Base-by-base conservation (phyloP, 2,113 vertebrate genomes). In the Mugil cephalus region DNA sequence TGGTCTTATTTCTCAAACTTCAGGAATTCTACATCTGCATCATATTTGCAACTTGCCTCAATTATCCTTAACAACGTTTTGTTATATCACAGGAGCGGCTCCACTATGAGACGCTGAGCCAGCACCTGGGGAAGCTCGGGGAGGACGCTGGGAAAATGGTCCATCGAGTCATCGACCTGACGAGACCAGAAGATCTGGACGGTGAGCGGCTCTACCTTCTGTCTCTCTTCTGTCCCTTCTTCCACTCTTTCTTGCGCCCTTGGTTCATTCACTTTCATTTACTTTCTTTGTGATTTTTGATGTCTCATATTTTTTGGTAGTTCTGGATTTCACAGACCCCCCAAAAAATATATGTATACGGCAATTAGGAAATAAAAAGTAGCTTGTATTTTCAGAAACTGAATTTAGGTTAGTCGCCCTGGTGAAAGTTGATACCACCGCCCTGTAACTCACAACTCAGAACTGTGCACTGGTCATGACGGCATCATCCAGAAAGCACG, bases 111-210 rank as follows among this genome's bases (percentile, higher is more conserved):
- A 96, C 95, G 72, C 86, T 98, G 93, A 95, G 95, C 61, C 93
- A 96, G 8, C 97, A 95, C 72, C 91, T 98, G 88, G 96, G 96
- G 24, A 98, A 98, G 71, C 92, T 96, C 2, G 95, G 75, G 17
- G 96, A 98, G 87, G 96, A 98, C 17, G 95, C 95, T 63, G 91
- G 87, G 43, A 97, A 98, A 88, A 91, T 97, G 93, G 96, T 96
- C 46, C 96, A 97, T 2, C 94, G 97, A 70, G 96, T 98, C 88
- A 98, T 98, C 0, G 97, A 98, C 84, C 96, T 98, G 54, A 98
- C 97, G 14, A 95, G 96, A 84, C 96, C 96, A 7, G 97, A 98
- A 79, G 96, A 98, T 52, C 94, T 96, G 83, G 96, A 98, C 71
- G 96, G 97, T 98, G 75, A 94, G 94, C 88, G 30, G 4, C n/a